Conservation (phyloP, 2,888 invertebrate genomes). For the Agonopterix arenella region DNA sequence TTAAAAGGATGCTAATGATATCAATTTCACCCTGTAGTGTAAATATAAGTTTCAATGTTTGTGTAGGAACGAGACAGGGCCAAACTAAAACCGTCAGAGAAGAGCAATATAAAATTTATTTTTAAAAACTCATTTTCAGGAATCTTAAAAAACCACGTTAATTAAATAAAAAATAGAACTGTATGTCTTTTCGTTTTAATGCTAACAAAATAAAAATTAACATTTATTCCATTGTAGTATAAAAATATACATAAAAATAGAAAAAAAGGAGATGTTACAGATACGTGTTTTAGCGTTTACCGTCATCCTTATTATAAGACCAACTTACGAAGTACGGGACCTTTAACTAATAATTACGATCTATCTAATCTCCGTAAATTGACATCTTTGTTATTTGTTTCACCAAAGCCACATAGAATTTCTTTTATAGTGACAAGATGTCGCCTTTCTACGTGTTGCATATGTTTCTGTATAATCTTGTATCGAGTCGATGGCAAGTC, state of each 20-base stretch:
- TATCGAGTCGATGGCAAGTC: too few species aligned
- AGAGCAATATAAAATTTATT: slow-evolving; percentile 74
- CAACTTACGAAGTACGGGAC: background rate
- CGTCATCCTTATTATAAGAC: background rate
- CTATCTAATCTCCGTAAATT: too few species aligned
- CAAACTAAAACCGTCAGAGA: slow-evolving; percentile 49
- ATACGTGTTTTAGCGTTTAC: slow-evolving; percentile 14
- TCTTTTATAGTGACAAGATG: too few species aligned
- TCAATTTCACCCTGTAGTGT: too few species aligned
- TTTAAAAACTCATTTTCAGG: slow-evolving; percentile 44
- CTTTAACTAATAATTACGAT: too few species aligned
- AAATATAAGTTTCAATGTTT: too few species aligned
- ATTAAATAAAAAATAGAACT: slow-evolving; percentile 61
- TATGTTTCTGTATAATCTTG: too few species aligned
- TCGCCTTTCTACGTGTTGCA: too few species aligned
- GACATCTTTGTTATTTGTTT: too few species aligned
- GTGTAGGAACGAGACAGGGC: background rate
- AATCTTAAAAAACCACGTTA: slow-evolving; percentile 12
- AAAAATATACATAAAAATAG: slow-evolving; percentile 75
- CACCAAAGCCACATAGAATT: too few species aligned
- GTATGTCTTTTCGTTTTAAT: slow-evolving; percentile 75
- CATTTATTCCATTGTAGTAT: slow-evolving; percentile 73
- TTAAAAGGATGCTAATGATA: too few species aligned
- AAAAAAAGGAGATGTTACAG: slow-evolving; percentile 41
- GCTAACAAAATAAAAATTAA: slow-evolving; percentile 75